Evolutionary conservation across 2,888 invertebrate species (phyloP).

Genomic region (Limnephilus auricula): DNA sequence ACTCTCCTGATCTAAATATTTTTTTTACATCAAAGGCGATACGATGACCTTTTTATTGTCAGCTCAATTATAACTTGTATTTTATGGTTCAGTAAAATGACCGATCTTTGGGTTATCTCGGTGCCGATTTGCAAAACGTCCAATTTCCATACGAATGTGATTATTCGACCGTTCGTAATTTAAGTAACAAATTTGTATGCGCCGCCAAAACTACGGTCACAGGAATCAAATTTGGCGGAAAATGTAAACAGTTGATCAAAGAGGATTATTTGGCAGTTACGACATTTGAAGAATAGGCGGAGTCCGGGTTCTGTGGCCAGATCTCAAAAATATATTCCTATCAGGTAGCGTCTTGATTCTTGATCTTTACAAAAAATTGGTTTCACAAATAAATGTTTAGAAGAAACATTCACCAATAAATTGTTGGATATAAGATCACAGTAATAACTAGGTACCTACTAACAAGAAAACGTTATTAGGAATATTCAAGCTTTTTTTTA

Average conservation of each 20-base stretch:
- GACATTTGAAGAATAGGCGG: background rate
- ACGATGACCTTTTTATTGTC: background rate
- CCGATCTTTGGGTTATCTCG: background rate
- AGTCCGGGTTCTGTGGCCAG: background rate
- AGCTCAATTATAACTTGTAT: background rate
- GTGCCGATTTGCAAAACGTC: slow-evolving; percentile 24
- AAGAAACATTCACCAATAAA: background rate
- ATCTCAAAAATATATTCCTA: background rate
- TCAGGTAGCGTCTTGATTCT: background rate
- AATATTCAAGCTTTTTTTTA: too few relatives aligned
- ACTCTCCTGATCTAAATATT: background rate
- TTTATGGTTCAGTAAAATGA: slow-evolving; percentile 4
- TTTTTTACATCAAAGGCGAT: background rate
- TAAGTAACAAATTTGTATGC: slow-evolving; percentile 52
- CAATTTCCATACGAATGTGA: slow-evolving; percentile 59
- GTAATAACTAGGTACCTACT: too few relatives aligned
- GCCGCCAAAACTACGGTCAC: slow-evolving; percentile 19
- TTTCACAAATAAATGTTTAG: background rate
- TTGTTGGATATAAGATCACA: too few relatives aligned
- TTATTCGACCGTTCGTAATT: slow-evolving; percentile 57
- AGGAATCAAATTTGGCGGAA: slow-evolving; percentile 20
- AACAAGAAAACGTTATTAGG: too few relatives aligned
- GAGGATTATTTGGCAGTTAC: background rate
- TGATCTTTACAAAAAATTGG: background rate
- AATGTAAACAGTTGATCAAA: slow-evolving; percentile 8